Evolutionary conservation across 2,797 vertebrate genomes (phyloP).

Genomic region (Darevskia nairensis): DNA sequence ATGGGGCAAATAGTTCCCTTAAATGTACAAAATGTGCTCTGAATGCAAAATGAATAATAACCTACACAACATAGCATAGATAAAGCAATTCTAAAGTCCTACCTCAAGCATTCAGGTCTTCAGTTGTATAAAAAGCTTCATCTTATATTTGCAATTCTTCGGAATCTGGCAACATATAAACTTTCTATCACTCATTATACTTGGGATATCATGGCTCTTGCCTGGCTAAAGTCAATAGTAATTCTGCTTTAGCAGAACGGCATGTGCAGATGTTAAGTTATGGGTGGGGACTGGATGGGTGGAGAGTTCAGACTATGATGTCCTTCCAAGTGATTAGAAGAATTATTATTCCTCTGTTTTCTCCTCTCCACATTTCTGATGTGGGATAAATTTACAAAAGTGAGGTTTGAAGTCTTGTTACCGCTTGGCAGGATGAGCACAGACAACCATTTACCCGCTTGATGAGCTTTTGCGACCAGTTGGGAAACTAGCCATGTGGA

Average conservation of each 20-base stretch:
- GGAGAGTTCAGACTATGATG: not conserved
- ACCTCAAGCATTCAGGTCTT: slow-evolving; percentile 26
- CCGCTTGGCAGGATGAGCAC: not conserved
- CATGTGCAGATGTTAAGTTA: not conserved
- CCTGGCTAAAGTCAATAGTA: not conserved
- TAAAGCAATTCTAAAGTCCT: slow-evolving; percentile 11
- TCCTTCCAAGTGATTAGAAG: not conserved
- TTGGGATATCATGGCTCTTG: not conserved
- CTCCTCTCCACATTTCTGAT: not conserved
- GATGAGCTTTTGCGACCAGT: not conserved
- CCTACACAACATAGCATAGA: not conserved
- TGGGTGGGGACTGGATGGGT: not conserved
- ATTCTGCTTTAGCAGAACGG: not conserved
- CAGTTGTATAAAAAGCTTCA: not conserved
- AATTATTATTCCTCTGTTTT: no score
- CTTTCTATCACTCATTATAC: not conserved
- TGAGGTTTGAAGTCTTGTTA: not conserved
- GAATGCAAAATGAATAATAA: not conserved
- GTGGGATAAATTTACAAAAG: not conserved
- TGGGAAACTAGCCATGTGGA: not conserved
- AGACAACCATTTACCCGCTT: not conserved
- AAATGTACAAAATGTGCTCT: slow-evolving; percentile 19
- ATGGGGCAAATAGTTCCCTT: not conserved
- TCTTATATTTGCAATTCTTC: not conserved
- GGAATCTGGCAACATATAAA: not conserved